Conservation (phyloP, 2,113 vertebrate species). For the Paradisaea rubra region DNA sequence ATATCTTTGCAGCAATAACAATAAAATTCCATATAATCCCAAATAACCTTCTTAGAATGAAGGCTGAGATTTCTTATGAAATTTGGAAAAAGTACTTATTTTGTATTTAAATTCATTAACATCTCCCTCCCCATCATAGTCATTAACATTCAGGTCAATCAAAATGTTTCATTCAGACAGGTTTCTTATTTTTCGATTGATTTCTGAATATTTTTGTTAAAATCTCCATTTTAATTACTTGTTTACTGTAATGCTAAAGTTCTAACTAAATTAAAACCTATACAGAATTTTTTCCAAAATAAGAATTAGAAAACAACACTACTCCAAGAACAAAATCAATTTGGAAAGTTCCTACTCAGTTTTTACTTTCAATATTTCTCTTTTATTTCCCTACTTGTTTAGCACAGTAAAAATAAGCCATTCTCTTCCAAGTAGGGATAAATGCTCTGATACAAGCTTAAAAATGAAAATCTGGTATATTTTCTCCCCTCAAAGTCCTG, state of each 20-base stretch:
- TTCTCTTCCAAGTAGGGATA: neutral
- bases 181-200: neutral
- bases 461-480: neutral
- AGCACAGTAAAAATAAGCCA: neutral
- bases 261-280: neutral
- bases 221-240: neutral
- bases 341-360: neutral
- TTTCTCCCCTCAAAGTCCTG: neutral
- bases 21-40: neutral
- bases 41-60: neutral
- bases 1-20: neutral
- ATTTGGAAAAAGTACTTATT: neutral
- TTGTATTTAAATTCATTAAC: neutral
- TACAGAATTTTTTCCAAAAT: neutral
- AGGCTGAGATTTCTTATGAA: neutral
- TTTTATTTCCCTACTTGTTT: neutral
- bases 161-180: neutral
- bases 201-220: neutral
- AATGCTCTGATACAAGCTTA: neutral
- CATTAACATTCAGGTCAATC: neutral
- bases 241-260: neutral
- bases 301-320: neutral
- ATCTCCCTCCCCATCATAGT: fast-evolving
- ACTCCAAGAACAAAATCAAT: neutral
- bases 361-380: neutral